Percentiles rank a stretch among this genome's conserved stretches.
Evolutionary conservation across 2,888 invertebrate genomes (phyloP).

Genomic region (Epinotia brunnichana): DNA sequence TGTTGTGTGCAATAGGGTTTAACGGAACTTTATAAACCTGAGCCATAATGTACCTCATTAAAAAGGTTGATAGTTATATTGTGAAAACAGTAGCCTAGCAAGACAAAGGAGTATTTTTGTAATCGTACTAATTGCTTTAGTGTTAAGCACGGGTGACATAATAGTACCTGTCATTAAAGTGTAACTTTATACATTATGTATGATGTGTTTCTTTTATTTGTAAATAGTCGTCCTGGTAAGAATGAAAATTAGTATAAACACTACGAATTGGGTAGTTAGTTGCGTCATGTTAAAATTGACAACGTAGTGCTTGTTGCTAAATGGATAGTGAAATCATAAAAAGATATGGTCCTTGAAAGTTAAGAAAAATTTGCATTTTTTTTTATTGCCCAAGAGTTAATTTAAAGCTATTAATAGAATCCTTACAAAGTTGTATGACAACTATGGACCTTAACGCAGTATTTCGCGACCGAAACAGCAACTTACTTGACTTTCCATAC

Average conservation of each 20-base stretch:
- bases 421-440: no score
- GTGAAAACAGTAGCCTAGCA: slow-evolving; percentile 22
- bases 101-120: slow-evolving; percentile 25
- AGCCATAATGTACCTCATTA: not conserved
- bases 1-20: not conserved
- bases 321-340: no score
- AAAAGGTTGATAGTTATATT: not conserved
- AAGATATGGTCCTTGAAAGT: no score
- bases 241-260: not conserved
- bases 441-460: no score
- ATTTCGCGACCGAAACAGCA: no score
- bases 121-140: slow-evolving; percentile 39
- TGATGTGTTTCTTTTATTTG: slow-evolving; percentile 12
- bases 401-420: no score
- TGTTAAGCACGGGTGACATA: slow-evolving; percentile 31
- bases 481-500: no score
- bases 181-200: slow-evolving; percentile 24
- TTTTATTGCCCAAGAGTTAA: no score
- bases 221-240: not conserved
- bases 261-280: no score
- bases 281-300: no score
- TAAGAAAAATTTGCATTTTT: no score
- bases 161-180: slow-evolving; percentile 24
- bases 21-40: not conserved
- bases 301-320: no score